Percentiles rank a stretch among this genome's conserved stretches.
phyloP scores from a whole-genome alignment of 2,797 vertebrate species.

The Limosa lapponica region DNA sequence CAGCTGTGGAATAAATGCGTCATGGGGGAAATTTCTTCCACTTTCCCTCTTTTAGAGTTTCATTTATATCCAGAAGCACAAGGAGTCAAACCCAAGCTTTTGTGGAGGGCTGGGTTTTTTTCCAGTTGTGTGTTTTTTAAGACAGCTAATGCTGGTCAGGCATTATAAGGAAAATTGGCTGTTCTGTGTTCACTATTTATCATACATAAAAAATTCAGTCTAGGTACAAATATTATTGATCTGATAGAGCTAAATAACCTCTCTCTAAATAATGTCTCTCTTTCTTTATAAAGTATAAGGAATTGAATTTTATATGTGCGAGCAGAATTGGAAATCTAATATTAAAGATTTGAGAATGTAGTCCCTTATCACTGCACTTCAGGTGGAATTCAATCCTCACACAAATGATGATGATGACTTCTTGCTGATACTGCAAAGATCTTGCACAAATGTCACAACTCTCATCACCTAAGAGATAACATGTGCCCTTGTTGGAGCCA shows the following conservation, averaged over 20 bases:
- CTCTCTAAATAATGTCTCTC: background rate
- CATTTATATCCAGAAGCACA: background rate
- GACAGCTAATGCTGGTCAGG: background rate
- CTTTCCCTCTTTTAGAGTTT: background rate
- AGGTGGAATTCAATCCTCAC: background rate
- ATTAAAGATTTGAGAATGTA: background rate
- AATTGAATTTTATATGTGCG: background rate
- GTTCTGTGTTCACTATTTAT: background rate
- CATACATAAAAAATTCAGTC: accelerated
- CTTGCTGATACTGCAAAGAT: background rate
- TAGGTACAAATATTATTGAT: background rate
- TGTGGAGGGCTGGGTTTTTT: background rate
- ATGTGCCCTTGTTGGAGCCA: background rate
- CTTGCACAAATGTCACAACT: background rate
- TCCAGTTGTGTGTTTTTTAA: background rate
- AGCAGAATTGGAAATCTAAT: background rate
- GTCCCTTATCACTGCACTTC: background rate
- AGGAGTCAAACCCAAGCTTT: background rate
- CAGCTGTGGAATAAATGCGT: background rate
- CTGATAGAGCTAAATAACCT: background rate
- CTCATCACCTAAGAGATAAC: background rate
- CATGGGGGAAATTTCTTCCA: background rate
- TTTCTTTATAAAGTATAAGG: background rate
- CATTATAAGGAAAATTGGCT: background rate
- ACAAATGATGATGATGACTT: background rate